A percentile compares a stretch with the other conserved stretches of the same genome.
Evolutionary conservation across 2,888 invertebrate species (phyloP).

Genomic region (Acleris laterana): DNA sequence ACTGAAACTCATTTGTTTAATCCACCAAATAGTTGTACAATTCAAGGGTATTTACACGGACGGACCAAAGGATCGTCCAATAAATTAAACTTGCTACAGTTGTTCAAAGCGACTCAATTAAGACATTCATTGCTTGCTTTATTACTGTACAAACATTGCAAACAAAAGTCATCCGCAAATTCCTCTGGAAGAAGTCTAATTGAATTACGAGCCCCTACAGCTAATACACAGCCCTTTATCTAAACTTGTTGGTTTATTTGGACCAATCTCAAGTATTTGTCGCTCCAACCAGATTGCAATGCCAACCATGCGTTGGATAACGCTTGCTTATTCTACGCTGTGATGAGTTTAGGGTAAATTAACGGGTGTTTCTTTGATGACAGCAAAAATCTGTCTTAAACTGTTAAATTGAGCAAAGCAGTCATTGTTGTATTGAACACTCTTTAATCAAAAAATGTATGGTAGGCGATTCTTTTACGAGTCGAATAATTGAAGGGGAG

Average conservation of each 20-base stretch:
- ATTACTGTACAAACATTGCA: constrained; percentile 57
- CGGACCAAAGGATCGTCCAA: constrained; percentile 42
- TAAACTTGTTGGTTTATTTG: constrained; percentile 68
- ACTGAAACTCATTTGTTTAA: too few relatives aligned
- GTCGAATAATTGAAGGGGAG: too few relatives aligned
- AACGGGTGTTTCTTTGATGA: too few relatives aligned
- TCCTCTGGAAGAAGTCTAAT: constrained; percentile 72
- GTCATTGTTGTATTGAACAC: too few relatives aligned
- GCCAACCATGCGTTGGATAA: constrained; percentile 52
- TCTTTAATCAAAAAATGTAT: too few relatives aligned
- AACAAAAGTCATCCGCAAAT: constrained; percentile 70
- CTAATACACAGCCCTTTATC: constrained; percentile 65
- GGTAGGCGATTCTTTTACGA: too few relatives aligned
- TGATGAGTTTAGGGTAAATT: too few relatives aligned
- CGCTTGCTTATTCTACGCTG: constrained; percentile 16
- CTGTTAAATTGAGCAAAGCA: too few relatives aligned
- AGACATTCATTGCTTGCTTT: constrained; percentile 44
- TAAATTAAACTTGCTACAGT: constrained; percentile 54
- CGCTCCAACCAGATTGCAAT: constrained; percentile 35
- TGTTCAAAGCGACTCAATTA: constrained; percentile 49
- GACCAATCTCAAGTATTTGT: constrained; percentile 69
- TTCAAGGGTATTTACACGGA: constrained; percentile 41
- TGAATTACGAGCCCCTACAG: constrained; percentile 61
- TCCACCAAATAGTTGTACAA: background rate
- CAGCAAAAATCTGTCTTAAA: too few relatives aligned